These are phyloP conservation scores for Scarus forsteni DNA, from an alignment of 2,797 vertebrate genomes.

Conservation along the genomic window DNA sequence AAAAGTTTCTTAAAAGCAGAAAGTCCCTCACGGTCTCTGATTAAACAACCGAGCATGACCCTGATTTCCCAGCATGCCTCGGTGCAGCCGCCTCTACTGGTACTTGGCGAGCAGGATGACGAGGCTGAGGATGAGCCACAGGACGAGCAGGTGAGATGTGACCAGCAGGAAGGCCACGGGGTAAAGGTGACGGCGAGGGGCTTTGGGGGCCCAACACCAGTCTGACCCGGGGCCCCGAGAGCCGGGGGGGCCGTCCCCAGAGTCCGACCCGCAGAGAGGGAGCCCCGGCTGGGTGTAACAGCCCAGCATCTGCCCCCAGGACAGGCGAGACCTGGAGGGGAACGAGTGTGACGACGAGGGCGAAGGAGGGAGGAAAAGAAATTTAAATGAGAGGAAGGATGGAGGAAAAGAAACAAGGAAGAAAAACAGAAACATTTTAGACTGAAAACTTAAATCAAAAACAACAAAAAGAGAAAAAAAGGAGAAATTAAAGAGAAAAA, in stretches of 20 bases:
- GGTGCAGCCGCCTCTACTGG: slow-evolving; percentile 77
- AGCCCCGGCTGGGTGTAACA: slow-evolving; percentile 58
- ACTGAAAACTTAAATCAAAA: not conserved
- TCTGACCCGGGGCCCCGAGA: slow-evolving; percentile 27
- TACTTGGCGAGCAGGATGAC: slow-evolving; percentile 90
- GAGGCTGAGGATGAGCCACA: slow-evolving; percentile 94
- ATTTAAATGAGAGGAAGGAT: not conserved
- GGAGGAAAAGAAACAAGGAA: not conserved
- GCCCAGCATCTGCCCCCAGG: slow-evolving; percentile 77
- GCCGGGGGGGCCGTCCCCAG: not conserved
- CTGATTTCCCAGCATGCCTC: not conserved
- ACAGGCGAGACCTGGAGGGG: slow-evolving; percentile 66
- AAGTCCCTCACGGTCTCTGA: too few species aligned
- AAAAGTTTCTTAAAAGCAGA: too few species aligned
- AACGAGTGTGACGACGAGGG: slow-evolving; percentile 9
- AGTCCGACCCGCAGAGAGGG: slow-evolving; percentile 35
- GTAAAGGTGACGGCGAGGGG: slow-evolving; percentile 86
- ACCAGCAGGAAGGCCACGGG: slow-evolving; percentile 93
- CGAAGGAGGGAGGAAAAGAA: not conserved
- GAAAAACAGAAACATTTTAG: not conserved
- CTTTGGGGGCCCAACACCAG: slow-evolving; percentile 43
- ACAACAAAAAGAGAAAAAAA: not conserved
- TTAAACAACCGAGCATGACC: too few species aligned
- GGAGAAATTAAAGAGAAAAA: not conserved
- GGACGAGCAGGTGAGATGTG: slow-evolving; percentile 92